phyloP scores from a whole-genome alignment of 2,888 invertebrate genomes.

The Byasa hedistus region DNA sequence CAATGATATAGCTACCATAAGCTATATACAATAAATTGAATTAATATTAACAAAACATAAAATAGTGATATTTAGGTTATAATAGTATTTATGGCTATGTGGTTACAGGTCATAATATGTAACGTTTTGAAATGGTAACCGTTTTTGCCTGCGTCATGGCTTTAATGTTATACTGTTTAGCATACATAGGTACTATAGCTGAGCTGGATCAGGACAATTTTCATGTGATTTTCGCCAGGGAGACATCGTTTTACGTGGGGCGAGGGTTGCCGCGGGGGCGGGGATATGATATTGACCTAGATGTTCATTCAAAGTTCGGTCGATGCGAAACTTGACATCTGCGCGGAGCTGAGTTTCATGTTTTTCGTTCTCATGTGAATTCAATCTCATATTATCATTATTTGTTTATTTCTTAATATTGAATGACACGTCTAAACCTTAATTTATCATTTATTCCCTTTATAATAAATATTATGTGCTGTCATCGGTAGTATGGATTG shows the following conservation, averaged over 20 bases:
- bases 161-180: slow-evolving; percentile 7
- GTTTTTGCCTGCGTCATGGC: slow-evolving; percentile 12
- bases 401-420: slow-evolving; percentile 48
- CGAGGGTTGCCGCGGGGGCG: slow-evolving; percentile 41
- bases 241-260: slow-evolving; percentile 48
- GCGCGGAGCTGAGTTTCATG: slow-evolving; percentile 76
- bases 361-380: slow-evolving; percentile 65
- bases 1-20: too few relatives aligned
- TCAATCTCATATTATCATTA: slow-evolving; percentile 49
- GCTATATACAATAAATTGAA: too few relatives aligned
- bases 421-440: slow-evolving; percentile 27
- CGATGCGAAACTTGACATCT: slow-evolving; percentile 80
- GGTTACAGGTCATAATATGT: too few relatives aligned
- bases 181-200: slow-evolving; percentile 22
- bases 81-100: too few relatives aligned
- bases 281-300: slow-evolving; percentile 79
- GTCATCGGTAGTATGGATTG: slow-evolving; percentile 33
- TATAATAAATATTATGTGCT: slow-evolving; percentile 22
- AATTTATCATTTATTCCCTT: slow-evolving; percentile 6
- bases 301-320: slow-evolving; percentile 80
- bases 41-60: too few relatives aligned
- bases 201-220: slow-evolving; percentile 49
- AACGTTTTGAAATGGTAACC: background rate
- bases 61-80: too few relatives aligned
- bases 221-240: slow-evolving; percentile 59